Evolutionary conservation across 1,140 invertebrate species (phyloP), one percentile per base, ranked within the genome.

Genomic region (Chironomus striatipennis): DNA sequence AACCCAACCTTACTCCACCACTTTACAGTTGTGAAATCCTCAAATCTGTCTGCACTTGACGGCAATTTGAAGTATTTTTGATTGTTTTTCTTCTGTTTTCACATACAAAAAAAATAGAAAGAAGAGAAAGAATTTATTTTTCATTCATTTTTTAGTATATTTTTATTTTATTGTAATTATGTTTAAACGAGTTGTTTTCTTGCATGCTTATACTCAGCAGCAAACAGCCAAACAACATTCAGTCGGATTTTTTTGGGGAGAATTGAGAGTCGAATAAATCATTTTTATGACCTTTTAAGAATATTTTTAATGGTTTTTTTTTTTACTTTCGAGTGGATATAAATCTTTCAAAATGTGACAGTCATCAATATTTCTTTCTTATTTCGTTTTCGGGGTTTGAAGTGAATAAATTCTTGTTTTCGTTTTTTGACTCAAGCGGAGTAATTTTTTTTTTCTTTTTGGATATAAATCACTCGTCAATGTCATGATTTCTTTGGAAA

Each of bases 261-360:
- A n/a, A 57, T n/a, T 12, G 47, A 15, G 47, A 57, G 12, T n/a
- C 24, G 5, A 57, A 57, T 57, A 57, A 57, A 57, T 57, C 47
- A 57, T n/a, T 57, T 57, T 57, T 57, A 57, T 57, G 47, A 57
- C 47, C 47, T 57, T n/a, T 57, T 57, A 57, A 57, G 47, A 57
- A 57, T n/a, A 57, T 57, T 57, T 57, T 57, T 57, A n/a, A 57
- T 57, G 47, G n/a, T 12, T n/a, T 57, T 57, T 57, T n/a, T 57
- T n/a, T n/a, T n/a, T 57, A 15, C 47, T n/a, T 57, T 57, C 47
- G 47, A n/a, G 47, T n/a, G 47, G 12, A 57, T n/a, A 57, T 57
- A 57, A 57, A 57, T 57, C 47, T 57, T 57, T 57, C 12, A 57
- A 12, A 57, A 57, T 57, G 47, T 57, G 47, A 57, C 47, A 57